Base-by-base conservation (phyloP, 2,113 vertebrate species). In the Vidua macroura region DNA sequence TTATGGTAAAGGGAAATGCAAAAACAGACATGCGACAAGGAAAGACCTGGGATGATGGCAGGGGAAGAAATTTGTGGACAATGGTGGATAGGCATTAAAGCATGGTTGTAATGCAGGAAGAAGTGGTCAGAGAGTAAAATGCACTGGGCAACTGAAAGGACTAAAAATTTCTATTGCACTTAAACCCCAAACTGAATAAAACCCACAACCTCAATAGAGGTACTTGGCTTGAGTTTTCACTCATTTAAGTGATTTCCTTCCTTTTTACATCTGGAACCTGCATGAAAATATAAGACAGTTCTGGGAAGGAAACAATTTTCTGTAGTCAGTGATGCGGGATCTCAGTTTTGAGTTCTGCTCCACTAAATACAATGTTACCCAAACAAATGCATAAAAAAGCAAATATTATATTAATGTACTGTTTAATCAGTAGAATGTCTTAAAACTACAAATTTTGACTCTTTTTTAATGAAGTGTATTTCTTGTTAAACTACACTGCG, bases 141-240 rank as follows among this genome's bases (percentile, higher is more conserved):
- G 7, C 9, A 53, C 14, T 0, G 7, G 33, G 18, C 1, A 55
- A 67, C 8, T 25, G 22, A 69, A 68, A 63, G 17, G 68, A 66
- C n/a, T 25, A 59, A 73, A 30, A 35, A 52, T 7, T 24, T 35
- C 33, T 51, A 4, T 23, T 48, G 15, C 5, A 24, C 15, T 52
- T 70, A 2, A 62, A 0, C 1, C 6, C 6, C 8, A 30, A 39
- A 24, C 5, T 4, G 12, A 72, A 59, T 21, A 49, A n/a, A 4
- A 15, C 10, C 1, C 10, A 30, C 4, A 30, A 11, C 24, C 12
- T 27, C 31, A 41, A 11, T 7, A n/a, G 20, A 59, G 1, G 5
- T 66, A 28, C 5, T 9, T 44, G 12, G 8, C 52, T 67, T 72
- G n/a, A 76, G 6, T 49, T 96, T 67, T 67, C 51, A 37, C 4